phyloP scores from a whole-genome alignment of 2,888 invertebrate genomes.

The Eurytoma californica region DNA sequence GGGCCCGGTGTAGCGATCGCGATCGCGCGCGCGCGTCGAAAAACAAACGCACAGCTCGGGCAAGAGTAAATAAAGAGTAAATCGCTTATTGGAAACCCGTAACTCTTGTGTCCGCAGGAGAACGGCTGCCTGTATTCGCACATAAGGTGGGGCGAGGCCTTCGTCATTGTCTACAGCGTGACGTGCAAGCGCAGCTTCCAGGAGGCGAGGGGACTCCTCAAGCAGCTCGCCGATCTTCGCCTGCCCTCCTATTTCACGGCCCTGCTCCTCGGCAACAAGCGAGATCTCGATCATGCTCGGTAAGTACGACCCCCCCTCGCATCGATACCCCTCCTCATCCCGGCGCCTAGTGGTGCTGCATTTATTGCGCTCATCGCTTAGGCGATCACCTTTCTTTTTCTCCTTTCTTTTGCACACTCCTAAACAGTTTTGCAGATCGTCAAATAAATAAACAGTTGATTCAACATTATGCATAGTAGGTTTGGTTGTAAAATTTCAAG shows the following conservation, averaged over 20 bases:
- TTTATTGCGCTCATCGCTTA: too few relatives aligned
- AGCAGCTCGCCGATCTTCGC: conserved; percentile 83
- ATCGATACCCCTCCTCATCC: not conserved
- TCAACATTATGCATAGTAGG: too few relatives aligned
- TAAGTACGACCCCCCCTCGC: conserved; percentile 69
- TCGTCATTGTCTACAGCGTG: conserved; percentile 88
- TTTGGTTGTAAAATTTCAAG: too few relatives aligned
- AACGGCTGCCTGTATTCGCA: conserved; percentile 86
- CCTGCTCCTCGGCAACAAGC: conserved; percentile 87
- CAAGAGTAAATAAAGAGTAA: not conserved
- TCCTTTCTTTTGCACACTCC: too few relatives aligned
- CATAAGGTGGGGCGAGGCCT: conserved; percentile 89
- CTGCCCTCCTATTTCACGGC: conserved; percentile 86
- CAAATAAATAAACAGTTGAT: too few relatives aligned
- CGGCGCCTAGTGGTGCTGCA: too few relatives aligned
- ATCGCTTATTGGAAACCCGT: too few relatives aligned
- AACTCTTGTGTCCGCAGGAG: conserved; percentile 76
- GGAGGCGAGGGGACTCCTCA: conserved; percentile 84
- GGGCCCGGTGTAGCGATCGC: not conserved
- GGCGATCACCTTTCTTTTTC: too few relatives aligned
- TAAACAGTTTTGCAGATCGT: too few relatives aligned
- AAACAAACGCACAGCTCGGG: not conserved
- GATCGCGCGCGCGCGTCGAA: not conserved
- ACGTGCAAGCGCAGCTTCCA: conserved; percentile 86
- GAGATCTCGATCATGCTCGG: conserved; percentile 88